Percentiles rank a stretch among this genome's conserved stretches.
These are phyloP conservation scores for Sebastes trivittatus DNA, from an alignment of 2,797 vertebrate genomes.

Conservation along the genomic window DNA sequence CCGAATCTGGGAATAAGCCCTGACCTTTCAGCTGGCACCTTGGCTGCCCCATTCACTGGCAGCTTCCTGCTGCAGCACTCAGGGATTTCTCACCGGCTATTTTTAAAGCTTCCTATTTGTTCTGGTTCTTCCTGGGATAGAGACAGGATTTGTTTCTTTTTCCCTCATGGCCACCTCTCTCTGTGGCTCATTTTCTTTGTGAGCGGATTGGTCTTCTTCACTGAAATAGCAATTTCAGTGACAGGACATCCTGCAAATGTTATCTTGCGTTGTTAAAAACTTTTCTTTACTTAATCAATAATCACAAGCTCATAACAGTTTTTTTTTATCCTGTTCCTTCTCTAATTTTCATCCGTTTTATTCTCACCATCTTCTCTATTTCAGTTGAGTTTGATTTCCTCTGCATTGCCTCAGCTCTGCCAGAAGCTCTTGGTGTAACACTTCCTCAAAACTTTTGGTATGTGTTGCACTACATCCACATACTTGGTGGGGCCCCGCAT, in stretches of 20 bases:
- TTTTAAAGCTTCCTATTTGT: constrained; percentile 73
- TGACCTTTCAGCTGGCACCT: constrained; percentile 65
- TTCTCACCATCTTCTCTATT: neutral
- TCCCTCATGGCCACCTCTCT: neutral
- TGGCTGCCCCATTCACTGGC: constrained; percentile 40
- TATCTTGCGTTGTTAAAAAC: neutral
- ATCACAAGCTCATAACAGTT: neutral
- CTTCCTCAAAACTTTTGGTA: constrained; percentile 55
- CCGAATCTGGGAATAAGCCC: constrained; percentile 36
- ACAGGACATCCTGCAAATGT: neutral
- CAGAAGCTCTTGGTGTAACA: constrained; percentile 31
- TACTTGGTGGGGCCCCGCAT: neutral
- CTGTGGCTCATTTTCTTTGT: neutral
- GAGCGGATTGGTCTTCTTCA: neutral
- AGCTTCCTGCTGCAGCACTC: constrained; percentile 64
- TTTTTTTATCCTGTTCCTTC: neutral
- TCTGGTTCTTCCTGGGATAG: constrained; percentile 58
- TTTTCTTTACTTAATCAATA: neutral
- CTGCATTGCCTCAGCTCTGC: constrained; percentile 52
- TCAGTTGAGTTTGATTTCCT: constrained; percentile 10
- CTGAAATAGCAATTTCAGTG: neutral
- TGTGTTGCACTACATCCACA: neutral
- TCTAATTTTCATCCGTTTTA: neutral
- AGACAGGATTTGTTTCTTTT: constrained; percentile 16
- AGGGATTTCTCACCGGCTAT: constrained; percentile 62